A percentile compares a stretch with the other conserved stretches of the same genome.
These are phyloP conservation scores for Scolopax bukidnonensis DNA, from an alignment of 2,797 vertebrate species.

Conservation along the genomic window DNA sequence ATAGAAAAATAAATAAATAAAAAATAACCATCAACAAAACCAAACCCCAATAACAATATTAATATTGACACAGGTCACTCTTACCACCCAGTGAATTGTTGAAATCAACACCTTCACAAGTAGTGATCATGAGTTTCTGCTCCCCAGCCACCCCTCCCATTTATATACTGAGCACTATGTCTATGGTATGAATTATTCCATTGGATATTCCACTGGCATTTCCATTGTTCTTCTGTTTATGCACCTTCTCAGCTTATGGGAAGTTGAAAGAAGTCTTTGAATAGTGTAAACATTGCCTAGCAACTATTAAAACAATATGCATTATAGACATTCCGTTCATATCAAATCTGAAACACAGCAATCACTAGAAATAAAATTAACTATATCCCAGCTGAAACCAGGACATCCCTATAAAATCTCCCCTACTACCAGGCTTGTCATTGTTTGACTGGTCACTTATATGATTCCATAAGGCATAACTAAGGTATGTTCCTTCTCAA, in stretches of 20 bases:
- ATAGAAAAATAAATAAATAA: neutral
- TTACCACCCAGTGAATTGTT: neutral
- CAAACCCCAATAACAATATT: neutral
- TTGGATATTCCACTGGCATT: neutral
- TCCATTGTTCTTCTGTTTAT: neutral
- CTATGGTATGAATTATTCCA: neutral
- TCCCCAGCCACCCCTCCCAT: too few relatives aligned
- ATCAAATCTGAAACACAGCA: neutral
- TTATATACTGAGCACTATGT: neutral
- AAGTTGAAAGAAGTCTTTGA: neutral
- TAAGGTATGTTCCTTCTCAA: neutral
- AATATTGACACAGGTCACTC: neutral
- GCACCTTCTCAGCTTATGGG: neutral
- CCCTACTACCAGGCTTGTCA: neutral
- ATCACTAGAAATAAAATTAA: neutral
- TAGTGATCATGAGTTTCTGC: neutral
- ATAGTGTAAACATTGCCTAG: neutral
- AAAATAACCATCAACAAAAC: too few relatives aligned
- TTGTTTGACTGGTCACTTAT: neutral
- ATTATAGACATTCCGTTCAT: neutral
- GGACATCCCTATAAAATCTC: neutral
- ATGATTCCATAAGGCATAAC: neutral
- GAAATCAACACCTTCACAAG: neutral
- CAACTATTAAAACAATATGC: neutral
- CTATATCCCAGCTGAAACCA: neutral